A percentile compares a stretch with the other conserved stretches of the same genome.
These are phyloP conservation scores for Lagria hirta DNA, from an alignment of 2,888 invertebrate species.

Conservation along the genomic window DNA sequence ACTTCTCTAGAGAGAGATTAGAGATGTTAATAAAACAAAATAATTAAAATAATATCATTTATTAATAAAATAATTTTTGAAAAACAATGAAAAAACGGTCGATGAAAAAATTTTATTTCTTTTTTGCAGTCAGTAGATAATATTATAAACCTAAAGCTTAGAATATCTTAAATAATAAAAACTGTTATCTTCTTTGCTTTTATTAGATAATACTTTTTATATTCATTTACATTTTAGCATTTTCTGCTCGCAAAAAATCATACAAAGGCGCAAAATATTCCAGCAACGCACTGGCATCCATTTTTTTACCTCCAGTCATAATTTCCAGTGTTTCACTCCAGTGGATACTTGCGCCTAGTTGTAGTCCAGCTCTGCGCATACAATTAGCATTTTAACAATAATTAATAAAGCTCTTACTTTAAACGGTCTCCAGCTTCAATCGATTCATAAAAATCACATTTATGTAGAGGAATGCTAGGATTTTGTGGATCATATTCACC, in stretches of 20 bases:
- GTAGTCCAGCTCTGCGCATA: constrained; percentile 54
- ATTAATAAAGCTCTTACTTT: constrained; percentile 52
- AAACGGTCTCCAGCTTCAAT: constrained; percentile 53
- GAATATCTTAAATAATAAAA: too few relatives aligned
- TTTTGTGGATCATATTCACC: constrained; percentile 61
- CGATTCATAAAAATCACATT: constrained; percentile 45
- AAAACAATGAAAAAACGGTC: too few relatives aligned
- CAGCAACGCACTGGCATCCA: constrained; percentile 59
- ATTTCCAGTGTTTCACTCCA: constrained; percentile 63
- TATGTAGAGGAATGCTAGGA: constrained; percentile 42
- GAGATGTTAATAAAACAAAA: too few relatives aligned
- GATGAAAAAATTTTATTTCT: too few relatives aligned
- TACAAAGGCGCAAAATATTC: constrained; percentile 62
- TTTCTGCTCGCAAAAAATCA: constrained; percentile 58
- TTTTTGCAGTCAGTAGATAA: too few relatives aligned
- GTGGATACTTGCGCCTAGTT: constrained; percentile 56
- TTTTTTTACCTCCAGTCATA: constrained; percentile 59
- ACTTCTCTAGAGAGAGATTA: too few relatives aligned
- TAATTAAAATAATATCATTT: too few relatives aligned
- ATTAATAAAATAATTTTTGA: too few relatives aligned
- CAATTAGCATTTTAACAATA: constrained; percentile 1
- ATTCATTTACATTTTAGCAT: too few relatives aligned
- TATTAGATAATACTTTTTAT: too few relatives aligned
- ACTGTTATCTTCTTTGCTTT: too few relatives aligned
- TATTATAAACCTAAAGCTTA: too few relatives aligned